A percentile compares a stretch with the other conserved stretches of the same genome.
These are phyloP conservation scores for Drosophila sp. DNA, from an alignment of 1,140 invertebrate species.

Conservation along the genomic window DNA sequence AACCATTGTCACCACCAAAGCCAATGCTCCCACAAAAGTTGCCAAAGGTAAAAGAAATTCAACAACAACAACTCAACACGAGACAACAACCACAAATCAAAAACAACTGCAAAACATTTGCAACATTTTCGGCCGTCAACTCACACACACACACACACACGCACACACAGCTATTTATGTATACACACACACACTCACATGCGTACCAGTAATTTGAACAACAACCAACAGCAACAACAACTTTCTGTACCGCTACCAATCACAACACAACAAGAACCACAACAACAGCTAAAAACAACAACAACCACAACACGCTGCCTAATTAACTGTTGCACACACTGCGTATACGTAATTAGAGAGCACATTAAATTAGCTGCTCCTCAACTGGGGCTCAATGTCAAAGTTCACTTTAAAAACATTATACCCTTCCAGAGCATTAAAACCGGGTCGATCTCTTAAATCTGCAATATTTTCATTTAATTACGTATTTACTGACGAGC, in stretches of 20 bases:
- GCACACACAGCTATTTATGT: background rate
- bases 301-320: slow-evolving; percentile 1
- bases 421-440: slow-evolving; percentile 2
- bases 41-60: slow-evolving; percentile 76
- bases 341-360: background rate
- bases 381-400: background rate
- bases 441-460: background rate
- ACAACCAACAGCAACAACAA: slow-evolving; percentile 10
- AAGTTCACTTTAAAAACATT: background rate
- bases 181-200: background rate
- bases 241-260: slow-evolving; percentile 20
- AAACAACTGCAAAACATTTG: slow-evolving; percentile 3
- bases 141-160: slow-evolving; percentile 7
- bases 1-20: slow-evolving; percentile 84
- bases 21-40: slow-evolving; percentile 82
- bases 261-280: slow-evolving; percentile 3
- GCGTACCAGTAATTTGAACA: slow-evolving; percentile 14
- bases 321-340: slow-evolving; percentile 13
- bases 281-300: background rate
- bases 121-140: slow-evolving; percentile 31
- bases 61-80: slow-evolving; percentile 37
- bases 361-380: background rate
- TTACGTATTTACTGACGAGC: too few species aligned
- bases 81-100: slow-evolving; percentile 20
- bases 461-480: too few species aligned